Conservation (phyloP, 2,888 invertebrate species). For the Spialia ferax region DNA sequence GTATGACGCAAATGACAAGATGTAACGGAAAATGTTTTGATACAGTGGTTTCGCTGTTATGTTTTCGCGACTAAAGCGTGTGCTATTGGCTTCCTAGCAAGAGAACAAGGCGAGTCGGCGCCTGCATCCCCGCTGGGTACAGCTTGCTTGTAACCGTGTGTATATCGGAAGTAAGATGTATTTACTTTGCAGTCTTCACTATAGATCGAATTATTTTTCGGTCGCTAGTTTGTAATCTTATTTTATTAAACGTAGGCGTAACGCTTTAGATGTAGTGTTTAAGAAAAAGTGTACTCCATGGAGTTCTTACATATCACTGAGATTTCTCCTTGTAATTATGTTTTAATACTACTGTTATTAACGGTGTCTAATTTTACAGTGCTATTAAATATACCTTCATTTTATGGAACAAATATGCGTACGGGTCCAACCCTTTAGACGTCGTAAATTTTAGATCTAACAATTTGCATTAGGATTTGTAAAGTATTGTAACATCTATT, state of each 20-base stretch:
- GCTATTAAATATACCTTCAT: slow-evolving; percentile 69
- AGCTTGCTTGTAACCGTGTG: slow-evolving; percentile 41
- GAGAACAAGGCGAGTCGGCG: background rate
- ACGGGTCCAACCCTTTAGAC: slow-evolving; percentile 86
- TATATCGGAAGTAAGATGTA: slow-evolving; percentile 19
- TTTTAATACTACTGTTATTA: slow-evolving; percentile 64
- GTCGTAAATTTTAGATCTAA: slow-evolving; percentile 82
- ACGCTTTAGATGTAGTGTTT: slow-evolving; percentile 82
- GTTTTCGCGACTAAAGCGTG: background rate
- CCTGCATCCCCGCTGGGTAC: background rate
- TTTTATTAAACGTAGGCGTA: slow-evolving; percentile 75
- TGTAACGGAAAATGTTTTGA: background rate
- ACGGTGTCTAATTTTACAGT: slow-evolving; percentile 71
- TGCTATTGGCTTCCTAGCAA: background rate
- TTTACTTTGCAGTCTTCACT: slow-evolving; percentile 44
- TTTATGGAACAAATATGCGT: slow-evolving; percentile 79
- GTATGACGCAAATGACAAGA: background rate
- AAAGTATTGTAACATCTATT: slow-evolving; percentile 78
- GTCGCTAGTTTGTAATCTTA: slow-evolving; percentile 70
- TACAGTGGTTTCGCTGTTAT: background rate
- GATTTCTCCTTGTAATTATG: slow-evolving; percentile 83
- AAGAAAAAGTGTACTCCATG: slow-evolving; percentile 80
- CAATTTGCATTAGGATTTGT: slow-evolving; percentile 79
- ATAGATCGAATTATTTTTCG: slow-evolving; percentile 58
- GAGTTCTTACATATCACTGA: slow-evolving; percentile 86